Percentiles rank a stretch among this genome's conserved stretches.
Evolutionary conservation across 2,113 vertebrate species (phyloP).

Genomic region (Noctilio leporinus): DNA sequence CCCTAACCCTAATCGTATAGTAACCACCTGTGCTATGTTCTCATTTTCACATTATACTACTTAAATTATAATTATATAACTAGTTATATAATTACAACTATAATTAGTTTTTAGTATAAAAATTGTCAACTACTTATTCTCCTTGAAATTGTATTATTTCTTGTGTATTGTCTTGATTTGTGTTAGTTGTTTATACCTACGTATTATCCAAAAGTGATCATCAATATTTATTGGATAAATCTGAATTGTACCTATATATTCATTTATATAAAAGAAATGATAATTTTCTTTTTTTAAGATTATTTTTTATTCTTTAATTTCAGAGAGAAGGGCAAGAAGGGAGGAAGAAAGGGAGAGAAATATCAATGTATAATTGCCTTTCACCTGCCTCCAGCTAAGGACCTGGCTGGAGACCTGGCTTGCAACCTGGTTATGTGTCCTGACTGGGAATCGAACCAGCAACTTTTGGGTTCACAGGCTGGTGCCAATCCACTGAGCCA

Average conservation of each 20-base stretch:
- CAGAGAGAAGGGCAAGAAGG: too few relatives aligned
- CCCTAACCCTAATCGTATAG: rapidly evolving
- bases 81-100: not conserved
- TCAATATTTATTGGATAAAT: not conserved
- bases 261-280: not conserved
- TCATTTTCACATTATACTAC: not conserved
- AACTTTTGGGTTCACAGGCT: too few relatives aligned
- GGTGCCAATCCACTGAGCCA: too few relatives aligned
- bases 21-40: not conserved
- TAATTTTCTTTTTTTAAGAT: too few relatives aligned
- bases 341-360: too few relatives aligned
- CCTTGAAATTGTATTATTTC: not conserved
- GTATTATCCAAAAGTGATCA: not conserved
- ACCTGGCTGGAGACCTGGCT: too few relatives aligned
- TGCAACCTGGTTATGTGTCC: too few relatives aligned
- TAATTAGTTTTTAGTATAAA: not conserved
- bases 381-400: too few relatives aligned
- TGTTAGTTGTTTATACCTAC: not conserved
- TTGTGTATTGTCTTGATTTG: not conserved
- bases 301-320: too few relatives aligned
- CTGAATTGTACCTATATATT: not conserved
- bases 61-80: not conserved
- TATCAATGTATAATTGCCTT: too few relatives aligned
- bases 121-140: not conserved
- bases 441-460: too few relatives aligned